Evolutionary conservation across 2,797 vertebrate genomes (phyloP).

Genomic region (Yasuhikotakia modesta): DNA sequence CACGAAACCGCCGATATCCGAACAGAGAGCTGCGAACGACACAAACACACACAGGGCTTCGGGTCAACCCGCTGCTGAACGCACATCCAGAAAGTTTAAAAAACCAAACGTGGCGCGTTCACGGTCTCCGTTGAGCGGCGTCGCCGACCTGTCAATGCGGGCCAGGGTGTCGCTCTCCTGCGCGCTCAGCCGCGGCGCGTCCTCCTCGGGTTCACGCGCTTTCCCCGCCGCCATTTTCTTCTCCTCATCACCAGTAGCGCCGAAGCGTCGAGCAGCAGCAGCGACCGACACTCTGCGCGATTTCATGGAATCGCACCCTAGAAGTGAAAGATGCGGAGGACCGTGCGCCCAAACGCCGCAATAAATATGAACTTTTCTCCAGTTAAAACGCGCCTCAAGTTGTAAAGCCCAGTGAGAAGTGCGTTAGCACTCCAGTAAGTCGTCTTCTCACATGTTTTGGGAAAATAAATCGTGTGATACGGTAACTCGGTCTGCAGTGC

Average conservation of each 20-base stretch:
- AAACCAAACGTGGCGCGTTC: conserved; percentile 1
- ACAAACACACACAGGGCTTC: conserved; percentile 73
- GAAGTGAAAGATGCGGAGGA: conserved; percentile 59
- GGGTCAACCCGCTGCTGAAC: conserved; percentile 60
- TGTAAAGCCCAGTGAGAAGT: conserved; percentile 46
- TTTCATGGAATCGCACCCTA: conserved; percentile 86
- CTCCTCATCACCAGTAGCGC: conserved; percentile 92
- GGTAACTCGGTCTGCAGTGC: background rate
- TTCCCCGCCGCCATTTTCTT: conserved; percentile 99
- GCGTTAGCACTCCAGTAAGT: conserved; percentile 46
- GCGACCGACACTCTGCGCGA: conserved; percentile 94
- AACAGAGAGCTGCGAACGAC: conserved; percentile 87
- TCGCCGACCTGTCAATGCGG: conserved; percentile 88
- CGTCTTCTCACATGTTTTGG: conserved; percentile 57
- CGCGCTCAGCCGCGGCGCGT: conserved; percentile 94
- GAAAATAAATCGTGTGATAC: conserved; percentile 24
- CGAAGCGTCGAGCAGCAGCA: conserved; percentile 78
- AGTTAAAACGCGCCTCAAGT: conserved; percentile 32
- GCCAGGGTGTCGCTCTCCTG: conserved; percentile 87
- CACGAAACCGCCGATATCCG: conserved; percentile 96
- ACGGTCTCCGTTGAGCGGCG: conserved; percentile 4
- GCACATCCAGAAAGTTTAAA: conserved; percentile 12
- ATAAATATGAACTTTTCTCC: conserved; percentile 46
- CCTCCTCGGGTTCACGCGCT: conserved; percentile 95
- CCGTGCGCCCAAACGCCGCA: conserved; percentile 51